Percentiles rank a stretch among this genome's conserved stretches.
These are phyloP conservation scores for Masnerella sp. DNA, from an alignment of 2,888 invertebrate genomes.

Conservation along the genomic window DNA sequence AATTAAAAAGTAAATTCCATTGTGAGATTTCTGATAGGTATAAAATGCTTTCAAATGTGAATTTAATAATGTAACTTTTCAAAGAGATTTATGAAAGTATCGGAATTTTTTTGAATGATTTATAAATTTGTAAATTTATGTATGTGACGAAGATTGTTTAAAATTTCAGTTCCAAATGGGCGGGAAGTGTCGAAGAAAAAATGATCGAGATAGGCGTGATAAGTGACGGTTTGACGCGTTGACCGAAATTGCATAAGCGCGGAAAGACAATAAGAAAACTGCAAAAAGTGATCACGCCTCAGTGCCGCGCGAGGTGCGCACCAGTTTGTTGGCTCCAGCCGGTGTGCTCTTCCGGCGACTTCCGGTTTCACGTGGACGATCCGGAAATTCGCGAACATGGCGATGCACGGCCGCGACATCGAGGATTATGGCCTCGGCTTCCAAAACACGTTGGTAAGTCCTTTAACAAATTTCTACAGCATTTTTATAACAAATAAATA, in stretches of 20 bases:
- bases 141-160: too few species aligned
- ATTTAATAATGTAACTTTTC: too few species aligned
- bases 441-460: constrained; percentile 85
- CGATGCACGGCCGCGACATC: constrained; percentile 65
- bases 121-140: too few species aligned
- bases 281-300: constrained; percentile 50
- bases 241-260: constrained; percentile 58
- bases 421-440: constrained; percentile 84
- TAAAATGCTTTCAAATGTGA: too few species aligned
- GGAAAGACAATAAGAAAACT: constrained; percentile 54
- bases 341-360: constrained; percentile 28
- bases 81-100: too few species aligned
- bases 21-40: too few species aligned
- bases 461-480: too few species aligned
- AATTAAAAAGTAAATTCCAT: too few species aligned
- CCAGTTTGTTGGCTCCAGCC: constrained; percentile 44
- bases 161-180: constrained; percentile 14
- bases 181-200: constrained; percentile 11
- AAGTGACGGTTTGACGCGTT: constrained; percentile 37
- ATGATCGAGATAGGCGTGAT: constrained; percentile 30
- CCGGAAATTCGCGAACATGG: constrained; percentile 63
- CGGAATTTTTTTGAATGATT: too few species aligned
- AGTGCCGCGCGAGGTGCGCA: constrained; percentile 45
- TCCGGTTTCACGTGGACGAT: constrained; percentile 28
- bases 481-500: background rate